These are phyloP conservation scores for Metopolophium dirhodum DNA, from an alignment of 1,140 invertebrate species.

Conservation along the genomic window DNA sequence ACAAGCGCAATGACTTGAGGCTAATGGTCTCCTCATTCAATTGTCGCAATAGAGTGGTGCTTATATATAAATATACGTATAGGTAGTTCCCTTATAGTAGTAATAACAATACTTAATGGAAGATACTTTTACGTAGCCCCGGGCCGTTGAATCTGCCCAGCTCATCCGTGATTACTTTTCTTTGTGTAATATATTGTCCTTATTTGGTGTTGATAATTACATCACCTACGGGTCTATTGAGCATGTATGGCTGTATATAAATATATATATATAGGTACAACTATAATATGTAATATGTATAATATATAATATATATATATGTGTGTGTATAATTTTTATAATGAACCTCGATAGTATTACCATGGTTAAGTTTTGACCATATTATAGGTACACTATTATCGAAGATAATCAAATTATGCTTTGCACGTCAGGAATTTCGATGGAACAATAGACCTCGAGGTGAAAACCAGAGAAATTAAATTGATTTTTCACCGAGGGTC, in stretches of 20 bases:
- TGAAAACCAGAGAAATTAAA: slow-evolving; percentile 8
- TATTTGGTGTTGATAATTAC: slow-evolving; percentile 49
- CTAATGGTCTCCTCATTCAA: slow-evolving; percentile 37
- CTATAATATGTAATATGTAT: not conserved
- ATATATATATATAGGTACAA: not conserved
- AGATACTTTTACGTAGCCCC: slow-evolving; percentile 51
- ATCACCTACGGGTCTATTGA: slow-evolving; percentile 37
- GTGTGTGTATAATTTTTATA: not conserved
- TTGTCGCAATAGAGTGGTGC: not conserved
- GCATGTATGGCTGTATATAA: not conserved
- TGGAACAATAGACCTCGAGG: slow-evolving; percentile 8
- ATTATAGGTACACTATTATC: not conserved
- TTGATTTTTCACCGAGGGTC: slow-evolving; percentile 21
- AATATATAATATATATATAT: not conserved
- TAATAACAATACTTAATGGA: slow-evolving; percentile 41
- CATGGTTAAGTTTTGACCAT: slow-evolving; percentile 31
- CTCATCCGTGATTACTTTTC: slow-evolving; percentile 52
- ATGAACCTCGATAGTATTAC: not conserved
- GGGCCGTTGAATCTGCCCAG: slow-evolving; percentile 37
- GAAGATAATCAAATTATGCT: slow-evolving; percentile 39
- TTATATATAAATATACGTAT: not conserved
- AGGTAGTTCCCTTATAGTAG: not conserved
- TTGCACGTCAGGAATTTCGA: slow-evolving; percentile 15
- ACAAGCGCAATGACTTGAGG: slow-evolving; percentile 16
- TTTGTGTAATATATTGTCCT: slow-evolving; percentile 40